Evolutionary conservation across 2,113 vertebrate genomes (phyloP), one percentile per base, ranked within the genome.

Genomic region (Romanogobio albipinnatus): DNA sequence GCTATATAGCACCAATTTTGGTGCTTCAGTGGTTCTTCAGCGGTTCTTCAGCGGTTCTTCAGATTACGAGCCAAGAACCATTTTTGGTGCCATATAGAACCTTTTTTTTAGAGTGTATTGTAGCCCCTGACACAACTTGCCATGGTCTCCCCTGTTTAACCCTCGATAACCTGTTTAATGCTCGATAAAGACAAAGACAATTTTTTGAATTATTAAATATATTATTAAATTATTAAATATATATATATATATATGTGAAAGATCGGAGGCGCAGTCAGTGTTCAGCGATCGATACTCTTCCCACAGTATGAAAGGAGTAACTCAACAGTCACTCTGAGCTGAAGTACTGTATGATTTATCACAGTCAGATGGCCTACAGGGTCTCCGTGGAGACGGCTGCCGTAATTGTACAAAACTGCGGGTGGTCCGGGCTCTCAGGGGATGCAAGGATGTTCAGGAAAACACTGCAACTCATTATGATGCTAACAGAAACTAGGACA

Each of bases 321-420:
- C 29, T 59, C 19, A 11, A 56, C 75, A 77, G 45, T 49, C n/a
- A 75, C 9, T 56, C 29, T 76, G 74, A 56, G 29, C 49, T 58
- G 29, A 77, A 77, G 33, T 24, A 7, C 36, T 62, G 56, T 43
- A 61, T 62, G 76, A 62, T 79, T 26, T 61, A 79, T 61, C 58
- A 61, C 22, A 79, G 85, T 76, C 74, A 86, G 88, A 89, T 51
- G 26, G 66, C 86, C 90, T 70, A 76, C 86, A 88, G 89, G 83
- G 90, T 91, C 89, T 91, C 89, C 88, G 90, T 87, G 82, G 91
- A 89, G 90, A 93, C 90, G 89, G 87, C 86, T 86, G 84, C 59
- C 86, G 53, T 91, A 87, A 90, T 90, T 90, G 90, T 84, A 89
- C 88, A 89, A 89, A 88, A 90, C 71, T 3, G 92, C 90, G 85